Evolutionary conservation across 2,113 vertebrate species (phyloP).

Genomic region (Vulpes ferrilata): DNA sequence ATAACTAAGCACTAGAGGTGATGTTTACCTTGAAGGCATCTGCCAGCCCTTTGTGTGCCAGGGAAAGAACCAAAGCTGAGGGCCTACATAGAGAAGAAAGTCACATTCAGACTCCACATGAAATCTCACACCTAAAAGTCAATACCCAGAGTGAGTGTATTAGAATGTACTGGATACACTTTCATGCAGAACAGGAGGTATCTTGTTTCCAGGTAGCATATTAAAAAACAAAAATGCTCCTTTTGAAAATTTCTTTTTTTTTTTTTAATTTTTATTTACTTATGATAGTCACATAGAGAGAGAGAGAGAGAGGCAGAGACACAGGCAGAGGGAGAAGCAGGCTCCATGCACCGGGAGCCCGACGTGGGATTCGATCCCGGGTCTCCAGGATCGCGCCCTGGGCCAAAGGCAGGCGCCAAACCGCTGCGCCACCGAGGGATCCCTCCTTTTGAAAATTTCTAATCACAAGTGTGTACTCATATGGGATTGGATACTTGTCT

Average conservation of each 20-base stretch:
- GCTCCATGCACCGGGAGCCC: too few species aligned
- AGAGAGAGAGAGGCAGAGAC: too few species aligned
- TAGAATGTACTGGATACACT: background rate
- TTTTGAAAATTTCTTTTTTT: slow-evolving; percentile 17
- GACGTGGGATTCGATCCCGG: too few species aligned
- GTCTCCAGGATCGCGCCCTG: too few species aligned
- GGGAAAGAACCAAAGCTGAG: background rate
- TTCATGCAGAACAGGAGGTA: background rate
- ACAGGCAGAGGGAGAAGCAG: too few species aligned
- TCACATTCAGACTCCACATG: background rate
- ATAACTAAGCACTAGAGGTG: background rate
- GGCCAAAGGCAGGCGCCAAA: too few species aligned
- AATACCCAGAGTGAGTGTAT: background rate
- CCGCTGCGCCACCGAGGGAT: too few species aligned
- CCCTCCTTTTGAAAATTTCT: slow-evolving; percentile 1
- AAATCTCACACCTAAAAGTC: background rate
- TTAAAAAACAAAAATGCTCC: background rate
- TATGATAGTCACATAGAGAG: too few species aligned
- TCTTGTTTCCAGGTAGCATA: background rate
- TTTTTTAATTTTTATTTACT: too few species aligned
- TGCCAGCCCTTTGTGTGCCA: background rate
- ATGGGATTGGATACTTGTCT: background rate
- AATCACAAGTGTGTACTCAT: background rate
- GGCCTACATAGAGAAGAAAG: background rate
- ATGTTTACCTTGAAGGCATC: background rate